Evolutionary conservation across 2,888 invertebrate species (phyloP).

Genomic region (Ichneumon xanthorius): DNA sequence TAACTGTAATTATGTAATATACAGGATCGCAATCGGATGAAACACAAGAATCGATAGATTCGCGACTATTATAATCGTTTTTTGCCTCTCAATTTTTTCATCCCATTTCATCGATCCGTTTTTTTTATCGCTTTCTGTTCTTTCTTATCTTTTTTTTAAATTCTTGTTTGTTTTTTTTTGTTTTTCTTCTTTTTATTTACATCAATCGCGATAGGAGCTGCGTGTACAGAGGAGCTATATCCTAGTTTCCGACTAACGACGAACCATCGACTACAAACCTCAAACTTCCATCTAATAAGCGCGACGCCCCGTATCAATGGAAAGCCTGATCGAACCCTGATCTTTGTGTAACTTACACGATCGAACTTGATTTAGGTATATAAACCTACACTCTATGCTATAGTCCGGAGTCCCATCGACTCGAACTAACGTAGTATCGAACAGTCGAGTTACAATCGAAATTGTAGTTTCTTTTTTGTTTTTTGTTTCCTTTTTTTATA

Average conservation of each 20-base stretch:
- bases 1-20: slow-evolving; percentile 28
- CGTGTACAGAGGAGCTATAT: slow-evolving; percentile 51
- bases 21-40: slow-evolving; percentile 42
- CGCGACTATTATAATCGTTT: slow-evolving; percentile 34
- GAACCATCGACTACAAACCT: slow-evolving; percentile 66
- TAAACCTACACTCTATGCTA: slow-evolving; percentile 78
- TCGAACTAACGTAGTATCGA: slow-evolving; percentile 79
- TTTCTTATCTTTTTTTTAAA: slow-evolving; percentile 21
- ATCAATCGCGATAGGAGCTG: slow-evolving; percentile 57
- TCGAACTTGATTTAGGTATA: slow-evolving; percentile 79
- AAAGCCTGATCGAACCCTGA: slow-evolving; percentile 79
- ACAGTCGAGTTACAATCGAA: slow-evolving; percentile 79
- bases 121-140: not conserved
- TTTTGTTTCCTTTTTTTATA: slow-evolving; percentile 45
- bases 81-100: slow-evolving; percentile 19
- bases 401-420: slow-evolving; percentile 76
- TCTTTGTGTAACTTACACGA: slow-evolving; percentile 78
- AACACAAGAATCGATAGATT: slow-evolving; percentile 53
- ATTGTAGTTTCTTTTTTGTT: slow-evolving; percentile 74
- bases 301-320: slow-evolving; percentile 68
- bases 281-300: slow-evolving; percentile 70
- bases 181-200: slow-evolving; percentile 47
- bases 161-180: slow-evolving; percentile 6
- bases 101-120: slow-evolving; percentile 33
- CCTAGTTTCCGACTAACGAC: slow-evolving; percentile 62